Evolutionary conservation across 2,113 vertebrate species (phyloP).

Genomic region (Noturus placidus): DNA sequence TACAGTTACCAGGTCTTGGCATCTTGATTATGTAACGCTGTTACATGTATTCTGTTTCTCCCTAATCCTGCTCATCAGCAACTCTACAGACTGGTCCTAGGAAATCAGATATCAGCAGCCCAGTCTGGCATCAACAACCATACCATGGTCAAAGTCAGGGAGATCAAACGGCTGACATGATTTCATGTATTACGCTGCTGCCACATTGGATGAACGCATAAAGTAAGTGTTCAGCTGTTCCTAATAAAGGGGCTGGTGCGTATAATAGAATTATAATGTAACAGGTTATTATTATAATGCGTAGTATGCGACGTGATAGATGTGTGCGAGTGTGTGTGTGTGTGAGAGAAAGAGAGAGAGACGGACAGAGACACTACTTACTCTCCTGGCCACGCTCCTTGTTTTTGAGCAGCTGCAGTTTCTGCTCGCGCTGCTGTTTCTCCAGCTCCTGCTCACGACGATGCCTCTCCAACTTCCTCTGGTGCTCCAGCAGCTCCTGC

Average conservation of each 20-base stretch:
- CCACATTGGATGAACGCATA: not conserved
- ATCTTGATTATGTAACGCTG: too few species aligned
- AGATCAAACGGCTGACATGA: not conserved
- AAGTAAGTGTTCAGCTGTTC: not conserved
- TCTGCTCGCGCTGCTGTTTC: slow-evolving; percentile 94
- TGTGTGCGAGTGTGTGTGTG: slow-evolving; percentile 25
- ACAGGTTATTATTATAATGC: too few species aligned
- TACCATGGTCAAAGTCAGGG: not conserved
- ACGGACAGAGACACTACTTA: slow-evolving; percentile 67
- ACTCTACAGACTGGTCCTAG: not conserved
- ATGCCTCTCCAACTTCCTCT: slow-evolving; percentile 93
- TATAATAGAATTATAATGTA: not conserved
- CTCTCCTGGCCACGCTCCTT: slow-evolving; percentile 97
- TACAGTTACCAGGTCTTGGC: too few species aligned
- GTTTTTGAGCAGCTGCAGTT: slow-evolving; percentile 92
- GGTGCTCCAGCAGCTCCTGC: slow-evolving; percentile 94
- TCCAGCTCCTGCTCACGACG: slow-evolving; percentile 93
- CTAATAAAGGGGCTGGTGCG: not conserved
- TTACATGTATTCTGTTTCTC: too few species aligned
- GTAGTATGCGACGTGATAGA: not conserved
- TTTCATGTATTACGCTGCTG: not conserved
- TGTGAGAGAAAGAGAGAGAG: too few species aligned
- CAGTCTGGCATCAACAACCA: not conserved
- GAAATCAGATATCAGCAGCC: not conserved
- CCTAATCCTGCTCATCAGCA: too few species aligned